Base-by-base conservation (phyloP, 2,113 vertebrate species). In the Boleophthalmus pectinirostris region DNA sequence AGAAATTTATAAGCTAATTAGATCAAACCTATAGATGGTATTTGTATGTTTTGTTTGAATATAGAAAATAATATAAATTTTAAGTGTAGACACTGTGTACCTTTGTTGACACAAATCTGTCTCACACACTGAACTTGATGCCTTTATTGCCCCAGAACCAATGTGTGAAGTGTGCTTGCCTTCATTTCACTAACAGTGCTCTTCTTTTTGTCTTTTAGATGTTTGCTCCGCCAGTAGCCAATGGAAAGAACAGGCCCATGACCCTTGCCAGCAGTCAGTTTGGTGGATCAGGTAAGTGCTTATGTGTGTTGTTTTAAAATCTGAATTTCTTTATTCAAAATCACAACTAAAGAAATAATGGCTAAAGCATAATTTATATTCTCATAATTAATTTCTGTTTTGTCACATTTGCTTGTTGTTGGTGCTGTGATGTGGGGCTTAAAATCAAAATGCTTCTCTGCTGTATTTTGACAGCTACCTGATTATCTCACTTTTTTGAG, bases 211-310 rank as follows among this genome's bases (percentile, higher is more conserved):
- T 90, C 92, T 93, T 90, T 76, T 94, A 99, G 97, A 98, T 99
- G 98, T 99, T 99, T 82, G 96, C 97, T 4, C 93, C 98, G 85
- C 96, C 98, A 66, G 97, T 96, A 85, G 94, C 97, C 87, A 98
- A 97, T 58, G 97, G 97, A 78, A 99, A 99, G 92, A 96, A 95
- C 93, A 95, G 98, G 86, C 96, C 96, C 38, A 93, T 96, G 75
- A 96, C 97, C 46, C 95, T 98, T 68, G 95, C 95, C 0, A 96
- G 96, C 88, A 93, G 94, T 80, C 97, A 96, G 89, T 99, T 98
- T 66, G 91, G 95, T 88, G 94, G 94, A 88, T 94, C 97, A 95
- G 96, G 98, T 98, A 95, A 88, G 89, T 58, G 51, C 6, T 61
- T 60, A 3, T 56, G 9, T 24, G 4, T 58, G 25, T 25, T 12